These are phyloP conservation scores for Alfaro cultratus DNA, from an alignment of 2,797 vertebrate species.

Conservation along the genomic window DNA sequence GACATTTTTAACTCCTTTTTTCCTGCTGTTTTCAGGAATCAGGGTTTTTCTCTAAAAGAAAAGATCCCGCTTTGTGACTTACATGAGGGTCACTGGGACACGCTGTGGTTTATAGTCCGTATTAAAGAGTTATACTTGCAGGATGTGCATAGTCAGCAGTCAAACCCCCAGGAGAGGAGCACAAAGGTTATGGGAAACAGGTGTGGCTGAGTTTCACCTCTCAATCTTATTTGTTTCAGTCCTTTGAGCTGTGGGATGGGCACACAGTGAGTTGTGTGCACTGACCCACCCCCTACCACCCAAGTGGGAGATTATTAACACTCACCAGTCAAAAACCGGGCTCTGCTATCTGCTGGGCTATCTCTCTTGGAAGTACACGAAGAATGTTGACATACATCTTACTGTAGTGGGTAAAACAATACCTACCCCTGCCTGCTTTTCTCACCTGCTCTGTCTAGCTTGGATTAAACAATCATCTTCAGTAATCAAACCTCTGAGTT, in stretches of 20 bases:
- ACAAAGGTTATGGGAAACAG: conserved; percentile 78
- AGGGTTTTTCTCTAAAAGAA: conserved; percentile 57
- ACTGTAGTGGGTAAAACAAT: conserved; percentile 16
- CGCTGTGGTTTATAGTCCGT: conserved; percentile 52
- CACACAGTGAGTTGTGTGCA: conserved; percentile 59
- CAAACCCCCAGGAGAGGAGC: conserved; percentile 58
- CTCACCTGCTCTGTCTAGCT: conserved; percentile 7
- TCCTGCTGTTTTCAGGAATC: conserved; percentile 65
- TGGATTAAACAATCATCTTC: conserved; percentile 8
- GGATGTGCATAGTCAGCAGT: conserved; percentile 72
- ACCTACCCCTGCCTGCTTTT: conserved; percentile 5
- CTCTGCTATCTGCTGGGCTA: conserved; percentile 26
- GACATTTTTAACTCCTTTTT: conserved; percentile 55
- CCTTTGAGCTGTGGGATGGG: conserved; percentile 69
- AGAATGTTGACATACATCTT: conserved; percentile 11
- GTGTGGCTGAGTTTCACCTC: conserved; percentile 66
- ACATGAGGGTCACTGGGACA: conserved; percentile 54
- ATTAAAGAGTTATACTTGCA: conserved; percentile 63
- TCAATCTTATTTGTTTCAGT: conserved; percentile 67
- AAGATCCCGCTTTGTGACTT: conserved; percentile 45
- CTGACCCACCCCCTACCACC: conserved; percentile 64
- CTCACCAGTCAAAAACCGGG: conserved; percentile 57
- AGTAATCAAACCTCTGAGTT: conserved; percentile 6
- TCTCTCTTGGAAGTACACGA: conserved; percentile 32
- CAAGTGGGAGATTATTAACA: conserved; percentile 72